Base-by-base conservation (phyloP, 1,140 invertebrate genomes). In the Orchesella cincta region DNA sequence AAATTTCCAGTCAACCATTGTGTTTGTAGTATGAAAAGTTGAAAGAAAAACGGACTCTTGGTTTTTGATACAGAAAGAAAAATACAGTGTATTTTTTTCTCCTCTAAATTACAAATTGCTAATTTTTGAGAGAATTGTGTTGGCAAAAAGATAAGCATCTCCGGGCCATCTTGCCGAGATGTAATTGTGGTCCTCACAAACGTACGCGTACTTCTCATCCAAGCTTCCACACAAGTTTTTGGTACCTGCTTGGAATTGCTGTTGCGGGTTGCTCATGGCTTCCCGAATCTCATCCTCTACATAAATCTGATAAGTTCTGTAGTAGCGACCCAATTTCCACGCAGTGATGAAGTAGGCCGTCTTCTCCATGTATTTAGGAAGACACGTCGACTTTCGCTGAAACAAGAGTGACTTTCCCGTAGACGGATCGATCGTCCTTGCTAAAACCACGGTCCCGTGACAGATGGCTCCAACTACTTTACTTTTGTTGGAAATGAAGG, bases 81-180 rank as follows among this genome's bases (percentile, higher is more conserved):
- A 46, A 46, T 46, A 46, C 39, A 46, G 39, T 46, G 5, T n/a
- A 46, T 8, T 46, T 8, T 46, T 5, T 8, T 46, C 5, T 46
- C 39, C 18, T 46, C 39, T 46, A 46, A 46, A 46, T 18, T 46
- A 46, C 18, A 57, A 26, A 57, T 57, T 57, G 14, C 87, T 87
- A 76, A 82, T 87, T 75, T 88, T 89, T 85, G 83, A 85, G 16
- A 87, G 70, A n/a, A 81, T 79, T 0, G 81, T 78, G 20, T 75
- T 67, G 0, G 76, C 81, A 71, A 78, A 80, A 20, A 78, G 52
- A 67, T 77, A 78, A 0, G 64, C 78, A 64, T 81, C 81, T 20
- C 81, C 81, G 1, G 81, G 81, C 76, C 79, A 81, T 75, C 81
- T 73, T 1, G 81, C 81, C 0, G 76, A 77, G 23, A 81, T 36